phyloP scores from a whole-genome alignment of 2,888 invertebrate genomes.

The Beris chalybata region DNA sequence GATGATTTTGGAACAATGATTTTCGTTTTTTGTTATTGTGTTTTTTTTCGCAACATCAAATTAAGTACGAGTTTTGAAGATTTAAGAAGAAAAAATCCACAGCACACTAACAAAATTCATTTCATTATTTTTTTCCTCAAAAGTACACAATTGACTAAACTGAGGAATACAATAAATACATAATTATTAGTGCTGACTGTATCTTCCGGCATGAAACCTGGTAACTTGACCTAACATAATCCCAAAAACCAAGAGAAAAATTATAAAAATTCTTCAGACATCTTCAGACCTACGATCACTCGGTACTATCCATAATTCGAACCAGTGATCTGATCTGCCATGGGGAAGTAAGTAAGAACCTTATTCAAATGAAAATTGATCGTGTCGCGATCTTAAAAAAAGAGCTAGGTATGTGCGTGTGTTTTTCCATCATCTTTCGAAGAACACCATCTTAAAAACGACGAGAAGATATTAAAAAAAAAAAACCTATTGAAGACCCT shows the following conservation, averaged over 20 bases:
- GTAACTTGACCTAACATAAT: constrained; percentile 13
- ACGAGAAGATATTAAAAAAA: background rate
- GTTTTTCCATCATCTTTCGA: constrained; percentile 13
- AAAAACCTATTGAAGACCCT: constrained; percentile 24
- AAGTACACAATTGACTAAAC: too few relatives aligned
- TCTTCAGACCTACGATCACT: constrained; percentile 17
- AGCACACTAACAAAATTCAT: too few relatives aligned
- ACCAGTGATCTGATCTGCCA: too few relatives aligned
- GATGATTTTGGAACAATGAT: too few relatives aligned
- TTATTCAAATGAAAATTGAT: constrained; percentile 26
- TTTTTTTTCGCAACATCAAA: too few relatives aligned
- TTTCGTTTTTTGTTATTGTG: too few relatives aligned
- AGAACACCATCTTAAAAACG: constrained; percentile 16
- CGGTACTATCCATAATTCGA: constrained; percentile 7
- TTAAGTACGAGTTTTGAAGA: too few relatives aligned
- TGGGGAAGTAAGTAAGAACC: constrained; percentile 10
- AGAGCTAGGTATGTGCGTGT: background rate
- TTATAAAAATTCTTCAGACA: constrained; percentile 22
- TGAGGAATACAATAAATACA: too few relatives aligned
- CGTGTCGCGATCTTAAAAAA: constrained; percentile 22
- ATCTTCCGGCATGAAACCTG: background rate
- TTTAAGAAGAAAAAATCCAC: too few relatives aligned
- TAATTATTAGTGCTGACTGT: background rate
- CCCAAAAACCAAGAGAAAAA: constrained; percentile 5
- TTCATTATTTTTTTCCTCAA: too few relatives aligned